These are phyloP conservation scores for Microcebus griseorufus DNA, from an alignment of 2,113 vertebrate genomes.

Conservation along the genomic window DNA sequence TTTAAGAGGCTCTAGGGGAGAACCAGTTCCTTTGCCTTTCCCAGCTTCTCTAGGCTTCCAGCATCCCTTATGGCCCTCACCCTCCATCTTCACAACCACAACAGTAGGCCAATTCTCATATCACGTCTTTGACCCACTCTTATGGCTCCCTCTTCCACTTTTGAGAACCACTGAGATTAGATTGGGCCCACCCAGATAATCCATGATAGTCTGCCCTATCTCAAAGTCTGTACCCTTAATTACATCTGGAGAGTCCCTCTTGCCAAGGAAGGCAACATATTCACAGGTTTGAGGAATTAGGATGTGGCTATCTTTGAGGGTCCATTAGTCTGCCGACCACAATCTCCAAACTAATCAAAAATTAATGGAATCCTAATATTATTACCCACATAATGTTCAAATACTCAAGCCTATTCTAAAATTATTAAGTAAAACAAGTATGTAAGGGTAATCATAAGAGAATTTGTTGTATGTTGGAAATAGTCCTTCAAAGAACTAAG, in stretches of 20 bases:
- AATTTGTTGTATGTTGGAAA: not conserved
- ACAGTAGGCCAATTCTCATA: not conserved
- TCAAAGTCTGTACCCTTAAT: not conserved
- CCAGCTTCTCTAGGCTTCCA: not conserved
- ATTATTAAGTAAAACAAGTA: not conserved
- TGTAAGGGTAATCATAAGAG: not conserved
- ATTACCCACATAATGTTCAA: not conserved
- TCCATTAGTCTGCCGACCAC: not conserved
- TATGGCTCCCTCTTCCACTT: not conserved
- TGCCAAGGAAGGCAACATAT: not conserved
- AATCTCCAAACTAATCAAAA: slow-evolving; percentile 16
- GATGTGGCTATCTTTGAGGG: not conserved
- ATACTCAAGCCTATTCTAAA: not conserved
- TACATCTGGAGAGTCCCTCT: not conserved
- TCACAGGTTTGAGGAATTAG: not conserved
- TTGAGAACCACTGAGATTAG: not conserved
- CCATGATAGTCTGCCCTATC: not conserved
- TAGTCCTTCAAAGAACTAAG: not conserved
- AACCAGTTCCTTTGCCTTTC: not conserved
- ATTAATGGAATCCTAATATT: not conserved
- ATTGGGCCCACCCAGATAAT: not conserved
- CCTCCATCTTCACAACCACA: not conserved
- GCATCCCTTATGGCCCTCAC: not conserved
- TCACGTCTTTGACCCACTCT: not conserved
- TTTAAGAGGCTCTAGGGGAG: not conserved